Conservation (phyloP, 2,888 invertebrate genomes). For the Dendrolimus pini region DNA sequence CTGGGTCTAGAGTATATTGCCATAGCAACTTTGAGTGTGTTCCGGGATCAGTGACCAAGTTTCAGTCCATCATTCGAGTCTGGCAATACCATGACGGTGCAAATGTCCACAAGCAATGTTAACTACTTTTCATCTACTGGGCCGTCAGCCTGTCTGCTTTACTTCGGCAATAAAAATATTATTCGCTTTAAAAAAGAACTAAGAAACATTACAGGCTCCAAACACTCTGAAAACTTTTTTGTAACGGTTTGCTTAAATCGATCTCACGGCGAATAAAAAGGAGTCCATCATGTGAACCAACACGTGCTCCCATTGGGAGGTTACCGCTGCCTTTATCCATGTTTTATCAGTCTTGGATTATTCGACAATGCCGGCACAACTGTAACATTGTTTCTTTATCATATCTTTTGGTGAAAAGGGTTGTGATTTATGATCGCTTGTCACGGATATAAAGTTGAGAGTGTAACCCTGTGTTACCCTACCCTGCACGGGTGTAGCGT, state of each 20-base stretch:
- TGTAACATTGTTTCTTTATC: conserved; percentile 9
- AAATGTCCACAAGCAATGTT: too few relatives aligned
- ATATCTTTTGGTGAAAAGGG: conserved; percentile 4
- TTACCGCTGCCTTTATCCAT: conserved; percentile 4
- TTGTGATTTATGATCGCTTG: conserved; percentile 7
- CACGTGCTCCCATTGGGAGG: conserved; percentile 1
- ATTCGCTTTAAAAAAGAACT: too few relatives aligned
- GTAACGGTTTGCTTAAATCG: background rate
- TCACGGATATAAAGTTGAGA: conserved; percentile 4
- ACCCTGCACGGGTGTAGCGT: background rate
- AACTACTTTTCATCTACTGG: too few relatives aligned
- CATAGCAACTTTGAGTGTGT: too few relatives aligned
- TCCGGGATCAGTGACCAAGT: too few relatives aligned
- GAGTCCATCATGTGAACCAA: conserved; percentile 4
- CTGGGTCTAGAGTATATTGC: too few relatives aligned
- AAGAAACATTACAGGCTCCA: too few relatives aligned
- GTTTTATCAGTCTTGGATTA: conserved; percentile 9
- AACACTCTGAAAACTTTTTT: background rate
- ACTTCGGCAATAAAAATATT: too few relatives aligned
- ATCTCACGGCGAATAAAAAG: background rate
- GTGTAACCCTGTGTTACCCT: background rate
- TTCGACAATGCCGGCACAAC: conserved; percentile 3
- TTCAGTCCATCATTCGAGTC: too few relatives aligned
- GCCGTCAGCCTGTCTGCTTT: too few relatives aligned
- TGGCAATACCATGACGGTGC: too few relatives aligned